A percentile compares a stretch with the other conserved stretches of the same genome.
These are phyloP conservation scores for Drosophila pallidifrons DNA, from an alignment of 1,140 invertebrate genomes.

Conservation along the genomic window DNA sequence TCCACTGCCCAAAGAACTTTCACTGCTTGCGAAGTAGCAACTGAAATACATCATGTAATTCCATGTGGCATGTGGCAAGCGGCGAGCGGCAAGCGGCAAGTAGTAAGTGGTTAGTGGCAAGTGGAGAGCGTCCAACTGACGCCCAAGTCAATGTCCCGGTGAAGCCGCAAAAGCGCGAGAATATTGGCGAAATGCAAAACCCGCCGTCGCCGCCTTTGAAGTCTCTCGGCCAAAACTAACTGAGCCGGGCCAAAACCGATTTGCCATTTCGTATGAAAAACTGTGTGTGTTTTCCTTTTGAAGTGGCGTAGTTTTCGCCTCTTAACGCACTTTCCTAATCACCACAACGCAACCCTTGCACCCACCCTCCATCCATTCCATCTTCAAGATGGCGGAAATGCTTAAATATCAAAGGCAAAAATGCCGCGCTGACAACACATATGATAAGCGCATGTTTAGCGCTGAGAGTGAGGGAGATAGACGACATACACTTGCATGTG, in stretches of 20 bases:
- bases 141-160: slow-evolving; percentile 39
- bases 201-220: slow-evolving; percentile 67
- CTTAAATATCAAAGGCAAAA: slow-evolving; percentile 79
- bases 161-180: slow-evolving; percentile 81
- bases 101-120: background rate
- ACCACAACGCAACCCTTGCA: background rate
- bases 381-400: slow-evolving; percentile 85
- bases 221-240: slow-evolving; percentile 65
- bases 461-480: slow-evolving; percentile 23
- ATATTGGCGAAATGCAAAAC: slow-evolving; percentile 77
- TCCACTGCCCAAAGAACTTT: slow-evolving; percentile 64
- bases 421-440: slow-evolving; percentile 56
- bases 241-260: slow-evolving; percentile 61
- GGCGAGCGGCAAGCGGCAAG: slow-evolving; percentile 9
- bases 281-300: slow-evolving; percentile 51
- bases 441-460: slow-evolving; percentile 31
- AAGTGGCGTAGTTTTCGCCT: slow-evolving; percentile 76
- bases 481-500: slow-evolving; percentile 18
- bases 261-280: slow-evolving; percentile 70
- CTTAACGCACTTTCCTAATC: slow-evolving; percentile 75
- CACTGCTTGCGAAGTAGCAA: slow-evolving; percentile 60
- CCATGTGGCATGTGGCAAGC: slow-evolving; percentile 1
- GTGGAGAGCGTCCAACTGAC: slow-evolving; percentile 32
- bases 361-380: slow-evolving; percentile 9
- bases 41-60: slow-evolving; percentile 49